Evolutionary conservation across 2,888 invertebrate species (phyloP).

Genomic region (Steromphala cineraria): DNA sequence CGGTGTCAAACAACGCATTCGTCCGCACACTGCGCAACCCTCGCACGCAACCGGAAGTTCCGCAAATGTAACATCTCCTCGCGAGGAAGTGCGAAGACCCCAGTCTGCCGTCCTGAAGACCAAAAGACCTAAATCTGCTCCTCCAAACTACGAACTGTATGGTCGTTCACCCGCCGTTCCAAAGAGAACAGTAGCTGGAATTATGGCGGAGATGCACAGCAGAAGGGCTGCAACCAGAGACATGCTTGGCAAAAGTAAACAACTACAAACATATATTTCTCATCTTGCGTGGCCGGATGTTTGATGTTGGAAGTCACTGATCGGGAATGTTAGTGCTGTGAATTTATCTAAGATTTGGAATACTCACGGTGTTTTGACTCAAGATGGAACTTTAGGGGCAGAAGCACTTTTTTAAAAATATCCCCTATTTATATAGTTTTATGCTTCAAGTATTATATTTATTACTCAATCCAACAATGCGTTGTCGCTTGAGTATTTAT

Average conservation of each 20-base stretch:
- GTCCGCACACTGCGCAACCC: not conserved
- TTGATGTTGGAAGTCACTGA: not conserved
- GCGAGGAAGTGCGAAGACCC: not conserved
- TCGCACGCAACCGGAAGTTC: not conserved
- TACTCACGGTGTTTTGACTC: no score
- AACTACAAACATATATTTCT: constrained; percentile 5
- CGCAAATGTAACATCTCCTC: not conserved
- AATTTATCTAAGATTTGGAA: no score
- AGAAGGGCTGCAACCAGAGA: constrained; percentile 16
- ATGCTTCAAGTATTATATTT: no score
- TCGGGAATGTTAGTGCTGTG: no score
- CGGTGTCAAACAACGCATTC: not conserved
- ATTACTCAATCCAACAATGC: no score
- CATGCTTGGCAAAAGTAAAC: not conserved
- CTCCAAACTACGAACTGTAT: constrained; percentile 15
- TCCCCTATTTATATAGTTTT: no score
- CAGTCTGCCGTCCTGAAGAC: not conserved
- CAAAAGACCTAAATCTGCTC: constrained; percentile 22
- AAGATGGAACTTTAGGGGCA: no score
- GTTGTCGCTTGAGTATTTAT: no score
- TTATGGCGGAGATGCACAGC: constrained; percentile 23
- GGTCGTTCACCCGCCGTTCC: constrained; percentile 22
- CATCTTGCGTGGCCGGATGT: not conserved
- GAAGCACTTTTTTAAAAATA: no score
- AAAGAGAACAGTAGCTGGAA: constrained; percentile 18